Conservation (phyloP, 2,888 invertebrate species). For the Noctua comes region DNA sequence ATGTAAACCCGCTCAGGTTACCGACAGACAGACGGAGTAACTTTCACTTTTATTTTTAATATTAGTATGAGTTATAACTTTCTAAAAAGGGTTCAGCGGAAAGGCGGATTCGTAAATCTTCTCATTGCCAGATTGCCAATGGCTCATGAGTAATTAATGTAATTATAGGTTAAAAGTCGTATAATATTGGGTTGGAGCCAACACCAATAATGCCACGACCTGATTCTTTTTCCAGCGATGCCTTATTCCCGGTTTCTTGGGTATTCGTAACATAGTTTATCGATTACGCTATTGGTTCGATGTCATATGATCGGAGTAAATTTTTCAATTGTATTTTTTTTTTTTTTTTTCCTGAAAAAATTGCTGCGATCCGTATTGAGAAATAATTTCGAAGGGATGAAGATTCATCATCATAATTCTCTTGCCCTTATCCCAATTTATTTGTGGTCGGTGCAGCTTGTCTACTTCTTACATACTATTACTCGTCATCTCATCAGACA, state of each 20-base stretch:
- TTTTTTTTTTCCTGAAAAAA: no score
- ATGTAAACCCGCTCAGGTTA: neutral
- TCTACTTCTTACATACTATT: no score
- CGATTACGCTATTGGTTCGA: neutral
- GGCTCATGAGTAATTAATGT: constrained; percentile 45
- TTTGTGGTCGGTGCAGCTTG: no score
- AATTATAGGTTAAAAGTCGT: constrained; percentile 55
- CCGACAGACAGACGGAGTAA: neutral
- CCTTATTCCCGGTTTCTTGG: neutral
- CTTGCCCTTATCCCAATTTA: no score
- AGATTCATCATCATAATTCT: no score
- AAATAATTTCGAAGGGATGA: neutral
- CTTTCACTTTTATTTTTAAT: neutral
- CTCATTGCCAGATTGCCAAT: constrained; percentile 40
- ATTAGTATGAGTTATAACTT: neutral
- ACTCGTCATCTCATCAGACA: no score
- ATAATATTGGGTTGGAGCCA: constrained; percentile 53
- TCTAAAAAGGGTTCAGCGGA: neutral
- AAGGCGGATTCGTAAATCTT: constrained; percentile 8
- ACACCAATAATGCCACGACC: constrained; percentile 32
- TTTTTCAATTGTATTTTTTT: no score
- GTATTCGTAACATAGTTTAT: neutral
- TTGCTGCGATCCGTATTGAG: neutral
- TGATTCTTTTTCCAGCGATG: constrained; percentile 4
- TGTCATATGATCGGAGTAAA: neutral